Evolutionary conservation across 1,140 invertebrate species (phyloP), one percentile per base, ranked within the genome.

Genomic region (Lysiphlebus fabarum): DNA sequence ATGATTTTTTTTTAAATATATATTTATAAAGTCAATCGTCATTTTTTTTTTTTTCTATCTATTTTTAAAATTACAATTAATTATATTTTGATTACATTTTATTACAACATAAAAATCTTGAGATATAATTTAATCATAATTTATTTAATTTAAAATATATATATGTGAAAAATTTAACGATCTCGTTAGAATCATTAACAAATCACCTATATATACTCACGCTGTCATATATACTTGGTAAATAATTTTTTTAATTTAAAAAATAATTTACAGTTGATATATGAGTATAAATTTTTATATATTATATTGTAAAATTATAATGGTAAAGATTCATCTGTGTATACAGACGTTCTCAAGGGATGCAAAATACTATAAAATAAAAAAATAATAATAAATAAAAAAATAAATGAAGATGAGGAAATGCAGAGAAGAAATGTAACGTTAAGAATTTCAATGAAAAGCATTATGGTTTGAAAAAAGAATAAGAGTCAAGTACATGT

Each of bases 141-240:
- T 26, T 2, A n/a, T n/a, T 26, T 2, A 26, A 1, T 26, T 26
- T 26, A 26, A 26, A 26, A n/a, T n/a, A n/a, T 26, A 26, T 26
- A 26, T 3, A 17, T 26, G 17, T 26, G 17, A 26, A 26, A 26
- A 26, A 26, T 26, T 40, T 59, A 47, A 54, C 43, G 51, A 54
- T 54, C 34, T 59, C 58, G 58, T 59, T 59, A 59, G 47, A 59
- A 59, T 59, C 58, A 36, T 59, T 54, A 38, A 51, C 43, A 26
- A 26, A 26, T 26, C 17, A 26, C 42, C 51, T 1, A 40, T 34
- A 41, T 33, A 33, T 48, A 9, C n/a, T n/a, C n/a, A n/a, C n/a
- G n/a, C n/a, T n/a, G n/a, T n/a, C n/a, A n/a, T 11, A 17, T 48
- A 48, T 14, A 48, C 9, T 14, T 8, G 4, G 45, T 45, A 17